These are phyloP conservation scores for Philhelius pedissequus DNA, from an alignment of 2,888 invertebrate genomes.

Conservation along the genomic window DNA sequence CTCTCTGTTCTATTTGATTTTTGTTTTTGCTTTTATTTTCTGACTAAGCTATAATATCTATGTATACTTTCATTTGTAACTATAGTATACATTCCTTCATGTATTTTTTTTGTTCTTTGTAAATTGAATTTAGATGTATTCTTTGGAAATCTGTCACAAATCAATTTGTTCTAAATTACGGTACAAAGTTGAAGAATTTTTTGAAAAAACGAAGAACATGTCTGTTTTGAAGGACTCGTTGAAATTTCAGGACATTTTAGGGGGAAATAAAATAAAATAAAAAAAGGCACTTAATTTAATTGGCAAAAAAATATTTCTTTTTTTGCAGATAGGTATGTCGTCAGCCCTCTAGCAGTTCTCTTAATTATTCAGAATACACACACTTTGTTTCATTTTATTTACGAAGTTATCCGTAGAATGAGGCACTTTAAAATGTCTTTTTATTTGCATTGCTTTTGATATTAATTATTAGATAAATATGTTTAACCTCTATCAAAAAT, in stretches of 20 bases:
- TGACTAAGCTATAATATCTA: not conserved
- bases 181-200: not conserved
- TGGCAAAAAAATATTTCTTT: not conserved
- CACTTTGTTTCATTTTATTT: too few species aligned
- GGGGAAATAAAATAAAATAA: not conserved
- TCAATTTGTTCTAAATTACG: not conserved
- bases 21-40: not conserved
- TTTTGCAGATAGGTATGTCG: not conserved
- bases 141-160: conserved; percentile 2
- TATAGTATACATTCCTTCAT: too few species aligned
- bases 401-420: too few species aligned
- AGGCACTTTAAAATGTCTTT: too few species aligned
- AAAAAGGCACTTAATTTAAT: not conserved
- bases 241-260: not conserved
- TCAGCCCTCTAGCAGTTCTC: too few species aligned
- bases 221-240: not conserved
- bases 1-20: not conserved
- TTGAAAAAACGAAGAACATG: not conserved
- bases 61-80: too few species aligned
- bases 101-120: not conserved
- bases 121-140: not conserved
- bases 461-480: too few species aligned
- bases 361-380: too few species aligned
- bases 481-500: too few species aligned
- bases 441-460: too few species aligned